phyloP scores from a whole-genome alignment of 2,113 vertebrate species.

The Neolamprologus fasciatus region DNA sequence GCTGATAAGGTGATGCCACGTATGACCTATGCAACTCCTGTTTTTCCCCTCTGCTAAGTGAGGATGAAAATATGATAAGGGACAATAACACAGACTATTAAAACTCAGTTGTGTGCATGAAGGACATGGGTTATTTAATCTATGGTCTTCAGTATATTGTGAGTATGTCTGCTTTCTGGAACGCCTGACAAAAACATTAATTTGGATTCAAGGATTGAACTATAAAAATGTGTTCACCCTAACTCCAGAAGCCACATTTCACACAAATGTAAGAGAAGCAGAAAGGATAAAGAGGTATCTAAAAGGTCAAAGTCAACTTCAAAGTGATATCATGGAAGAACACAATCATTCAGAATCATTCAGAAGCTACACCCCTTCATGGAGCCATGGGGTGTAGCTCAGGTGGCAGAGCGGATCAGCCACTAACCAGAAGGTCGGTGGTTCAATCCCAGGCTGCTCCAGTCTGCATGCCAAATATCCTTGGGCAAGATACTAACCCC shows the following conservation, averaged over 20 bases:
- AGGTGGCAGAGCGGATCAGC: too few species aligned
- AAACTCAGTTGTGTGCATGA: background rate
- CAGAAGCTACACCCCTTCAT: background rate
- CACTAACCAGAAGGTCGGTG: too few species aligned
- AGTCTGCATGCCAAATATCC: too few species aligned
- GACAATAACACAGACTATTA: background rate
- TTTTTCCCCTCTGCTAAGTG: background rate
- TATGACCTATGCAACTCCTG: background rate
- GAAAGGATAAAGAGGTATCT: rapidly evolving
- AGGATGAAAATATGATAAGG: background rate
- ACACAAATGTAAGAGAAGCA: background rate
- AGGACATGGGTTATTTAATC: background rate
- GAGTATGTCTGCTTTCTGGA: background rate
- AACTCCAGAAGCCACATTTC: background rate
- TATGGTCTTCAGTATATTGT: background rate
- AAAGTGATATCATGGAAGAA: background rate
- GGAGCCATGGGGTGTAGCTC: too few species aligned
- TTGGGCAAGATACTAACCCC: too few species aligned
- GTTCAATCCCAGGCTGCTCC: too few species aligned
- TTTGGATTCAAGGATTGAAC: background rate
- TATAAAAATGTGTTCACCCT: background rate
- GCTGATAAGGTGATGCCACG: background rate
- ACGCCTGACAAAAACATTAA: background rate
- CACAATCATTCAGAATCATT: background rate
- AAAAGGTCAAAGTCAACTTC: background rate